Conservation (phyloP, 2,797 vertebrate species). For the Taenioides sp. region DNA sequence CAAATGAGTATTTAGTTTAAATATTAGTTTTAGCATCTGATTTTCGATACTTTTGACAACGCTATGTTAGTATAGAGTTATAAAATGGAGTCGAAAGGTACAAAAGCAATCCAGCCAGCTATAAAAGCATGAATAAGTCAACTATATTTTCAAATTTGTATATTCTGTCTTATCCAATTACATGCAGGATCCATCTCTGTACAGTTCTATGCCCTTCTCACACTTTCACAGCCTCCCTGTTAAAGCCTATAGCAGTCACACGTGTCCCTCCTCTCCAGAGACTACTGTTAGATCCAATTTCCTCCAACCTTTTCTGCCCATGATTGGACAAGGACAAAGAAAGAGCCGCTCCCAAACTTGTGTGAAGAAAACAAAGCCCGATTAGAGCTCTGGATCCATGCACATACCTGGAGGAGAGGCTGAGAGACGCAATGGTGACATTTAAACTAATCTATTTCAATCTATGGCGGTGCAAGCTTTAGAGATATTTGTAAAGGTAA, state of each 20-base stretch:
- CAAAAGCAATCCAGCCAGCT: too few species aligned
- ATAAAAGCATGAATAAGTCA: background rate
- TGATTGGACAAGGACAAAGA: conserved; percentile 13
- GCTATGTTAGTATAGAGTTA: too few species aligned
- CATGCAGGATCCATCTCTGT: background rate
- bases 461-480: background rate
- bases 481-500: background rate
- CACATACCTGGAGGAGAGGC: background rate
- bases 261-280: background rate
- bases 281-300: conserved; percentile 3
- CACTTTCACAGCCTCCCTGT: background rate
- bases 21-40: too few species aligned
- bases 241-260: background rate
- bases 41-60: too few species aligned
- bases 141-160: background rate
- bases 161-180: background rate
- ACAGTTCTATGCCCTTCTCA: background rate
- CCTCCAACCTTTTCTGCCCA: conserved; percentile 2
- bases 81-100: too few species aligned
- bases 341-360: conserved; percentile 2
- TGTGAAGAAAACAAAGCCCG: background rate
- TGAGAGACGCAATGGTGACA: background rate
- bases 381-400: background rate
- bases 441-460: background rate
- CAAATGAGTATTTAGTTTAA: too few species aligned